Evolutionary conservation across 2,888 invertebrate species (phyloP).

Genomic region (Chymomyza amoena): DNA sequence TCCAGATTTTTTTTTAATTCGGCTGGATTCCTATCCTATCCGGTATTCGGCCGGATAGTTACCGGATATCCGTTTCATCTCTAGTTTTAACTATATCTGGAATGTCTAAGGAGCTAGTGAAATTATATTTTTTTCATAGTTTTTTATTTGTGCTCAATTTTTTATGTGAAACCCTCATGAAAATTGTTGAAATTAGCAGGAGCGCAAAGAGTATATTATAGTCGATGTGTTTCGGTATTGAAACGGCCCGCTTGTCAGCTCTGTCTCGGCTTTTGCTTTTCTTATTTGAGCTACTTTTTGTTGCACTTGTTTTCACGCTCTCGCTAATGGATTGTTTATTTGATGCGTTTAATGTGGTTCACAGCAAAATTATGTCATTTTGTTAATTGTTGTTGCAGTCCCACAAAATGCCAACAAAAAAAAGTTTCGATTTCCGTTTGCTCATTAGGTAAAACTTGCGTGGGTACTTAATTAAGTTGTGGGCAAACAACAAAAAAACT

Average conservation of each 20-base stretch:
- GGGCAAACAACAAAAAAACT: not conserved
- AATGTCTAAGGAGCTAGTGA: too few relatives aligned
- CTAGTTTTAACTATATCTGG: too few relatives aligned
- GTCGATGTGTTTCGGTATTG: not conserved
- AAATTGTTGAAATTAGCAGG: too few relatives aligned
- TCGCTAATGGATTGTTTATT: not conserved
- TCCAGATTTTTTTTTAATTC: too few relatives aligned
- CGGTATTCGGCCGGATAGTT: too few relatives aligned
- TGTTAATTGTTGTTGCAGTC: not conserved
- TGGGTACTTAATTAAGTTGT: constrained; percentile 32
- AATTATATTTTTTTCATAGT: too few relatives aligned
- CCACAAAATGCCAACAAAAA: constrained; percentile 24
- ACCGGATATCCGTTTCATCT: too few relatives aligned
- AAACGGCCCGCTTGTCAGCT: not conserved
- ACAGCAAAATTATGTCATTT: constrained; percentile 54
- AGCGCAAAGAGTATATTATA: not conserved
- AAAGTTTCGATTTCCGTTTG: constrained; percentile 57
- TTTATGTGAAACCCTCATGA: too few relatives aligned
- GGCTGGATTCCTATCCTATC: too few relatives aligned
- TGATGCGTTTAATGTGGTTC: not conserved
- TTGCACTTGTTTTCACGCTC: not conserved
- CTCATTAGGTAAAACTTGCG: constrained; percentile 40
- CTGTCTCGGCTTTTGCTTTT: constrained; percentile 8
- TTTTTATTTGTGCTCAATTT: too few relatives aligned
- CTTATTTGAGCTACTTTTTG: constrained; percentile 2